Conservation (phyloP, 1,140 invertebrate species). For the Hyles euphorbiae region DNA sequence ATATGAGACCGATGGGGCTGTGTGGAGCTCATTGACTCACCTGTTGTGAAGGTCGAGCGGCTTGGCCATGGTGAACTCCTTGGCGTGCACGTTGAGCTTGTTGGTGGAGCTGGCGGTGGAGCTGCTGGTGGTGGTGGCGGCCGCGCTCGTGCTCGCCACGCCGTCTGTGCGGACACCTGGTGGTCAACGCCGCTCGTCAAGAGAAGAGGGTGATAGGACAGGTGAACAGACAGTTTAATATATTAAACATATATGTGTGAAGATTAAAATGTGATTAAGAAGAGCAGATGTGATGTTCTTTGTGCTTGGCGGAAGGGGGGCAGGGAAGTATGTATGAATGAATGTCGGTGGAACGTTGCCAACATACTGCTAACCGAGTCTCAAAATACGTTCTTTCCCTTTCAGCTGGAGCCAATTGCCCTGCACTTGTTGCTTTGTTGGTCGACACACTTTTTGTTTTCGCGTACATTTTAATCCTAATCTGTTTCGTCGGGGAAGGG, state of each 20-base stretch:
- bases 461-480: no score
- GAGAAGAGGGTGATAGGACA: slow-evolving; percentile 67
- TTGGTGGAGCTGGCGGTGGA: slow-evolving; percentile 44
- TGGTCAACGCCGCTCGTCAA: slow-evolving; percentile 62
- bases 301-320: slow-evolving; percentile 3
- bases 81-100: slow-evolving; percentile 88
- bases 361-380: slow-evolving; percentile 7
- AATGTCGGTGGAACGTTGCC: slow-evolving; percentile 16
- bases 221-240: slow-evolving; percentile 22
- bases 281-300: no score
- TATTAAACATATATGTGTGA: background rate
- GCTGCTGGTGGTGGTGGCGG: slow-evolving; percentile 27
- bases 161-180: slow-evolving; percentile 74
- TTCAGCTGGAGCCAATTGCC: slow-evolving; percentile 2
- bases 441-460: no score
- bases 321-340: slow-evolving; percentile 11
- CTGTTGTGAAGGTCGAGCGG: slow-evolving; percentile 78
- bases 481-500: no score
- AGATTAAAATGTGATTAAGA: no score
- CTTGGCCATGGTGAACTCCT: slow-evolving; percentile 88
- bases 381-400: slow-evolving; percentile 6
- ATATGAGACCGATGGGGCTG: no score
- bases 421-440: background rate
- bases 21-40: slow-evolving; percentile 39
- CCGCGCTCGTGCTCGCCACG: slow-evolving; percentile 37